Percentiles rank a stretch among this genome's conserved stretches.
phyloP scores from a whole-genome alignment of 2,113 vertebrate species.

The Gyps fulvus region DNA sequence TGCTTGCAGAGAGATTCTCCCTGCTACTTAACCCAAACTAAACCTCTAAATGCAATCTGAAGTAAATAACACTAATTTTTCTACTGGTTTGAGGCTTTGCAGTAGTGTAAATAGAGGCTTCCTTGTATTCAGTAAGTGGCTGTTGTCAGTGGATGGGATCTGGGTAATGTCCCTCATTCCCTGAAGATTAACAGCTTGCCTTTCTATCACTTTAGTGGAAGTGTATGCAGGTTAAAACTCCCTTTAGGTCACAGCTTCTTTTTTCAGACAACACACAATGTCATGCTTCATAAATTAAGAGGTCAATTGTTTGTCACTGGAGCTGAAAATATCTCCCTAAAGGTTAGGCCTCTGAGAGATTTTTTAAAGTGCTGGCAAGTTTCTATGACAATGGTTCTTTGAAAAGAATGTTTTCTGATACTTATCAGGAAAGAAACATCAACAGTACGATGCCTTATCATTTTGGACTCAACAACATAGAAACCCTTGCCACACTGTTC shows the following conservation, averaged over 20 bases:
- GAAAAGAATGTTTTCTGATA: background rate
- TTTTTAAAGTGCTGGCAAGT: background rate
- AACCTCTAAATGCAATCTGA: background rate
- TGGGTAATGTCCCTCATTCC: background rate
- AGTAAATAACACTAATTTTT: background rate
- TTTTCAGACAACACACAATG: background rate
- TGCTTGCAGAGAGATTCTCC: background rate
- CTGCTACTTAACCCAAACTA: background rate
- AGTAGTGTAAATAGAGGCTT: background rate
- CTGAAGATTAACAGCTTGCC: background rate
- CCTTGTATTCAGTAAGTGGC: background rate
- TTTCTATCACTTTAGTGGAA: background rate
- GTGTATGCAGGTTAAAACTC: background rate
- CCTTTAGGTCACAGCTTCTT: background rate
- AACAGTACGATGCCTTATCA: background rate
- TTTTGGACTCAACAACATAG: background rate
- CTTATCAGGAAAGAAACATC: background rate
- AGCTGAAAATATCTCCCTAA: background rate
- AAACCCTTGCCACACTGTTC: background rate
- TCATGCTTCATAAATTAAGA: background rate
- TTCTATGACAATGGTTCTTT: background rate
- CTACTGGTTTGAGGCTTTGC: background rate
- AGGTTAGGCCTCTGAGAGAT: background rate
- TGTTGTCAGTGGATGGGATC: background rate
- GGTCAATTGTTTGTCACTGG: background rate